Evolutionary conservation across 1,140 invertebrate genomes (phyloP), one percentile per base, ranked within the genome.

Genomic region (Lucilia sericata): DNA sequence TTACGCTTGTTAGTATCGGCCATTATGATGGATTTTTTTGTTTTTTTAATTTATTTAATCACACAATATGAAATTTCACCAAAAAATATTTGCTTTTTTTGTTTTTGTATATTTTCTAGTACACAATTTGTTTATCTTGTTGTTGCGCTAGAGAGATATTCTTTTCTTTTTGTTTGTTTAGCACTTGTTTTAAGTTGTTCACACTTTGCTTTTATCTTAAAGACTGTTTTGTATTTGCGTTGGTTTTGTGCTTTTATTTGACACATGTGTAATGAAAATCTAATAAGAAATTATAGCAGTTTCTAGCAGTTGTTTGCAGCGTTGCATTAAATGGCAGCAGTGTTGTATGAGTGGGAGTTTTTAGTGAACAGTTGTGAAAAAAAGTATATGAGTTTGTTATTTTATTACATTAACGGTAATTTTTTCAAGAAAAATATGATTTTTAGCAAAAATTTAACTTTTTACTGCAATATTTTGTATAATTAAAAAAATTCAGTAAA

Each of bases 1-100:
- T 97, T 96, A 88, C 96, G 94, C 91, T 96, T 96, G 89, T 95
- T 95, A 92, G 95, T 93, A 91, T 95, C 94, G 91, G 95, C 94
- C 95, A 95, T 95, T 93, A 93, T 92, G 91, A 86, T 84, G 25
- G 42, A 42, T 86, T 84, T 17, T 86, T 51, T 84, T n/a, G 76
- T 76, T 82, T 82, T 3, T 82, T 25, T 82, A 17, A 34, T 36
- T 65, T 34, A 30, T 17, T 76, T 13, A 42, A 76, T 19, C 13
- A 42, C 25, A 19, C 19, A 19, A 25, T 55, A 55, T 36, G 21
- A 60, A 82, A 14, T 82, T 82, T 65, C 30, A 47, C 10, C 51
- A 81, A 81, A 14, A 60, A 34, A 82, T 19, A 36, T 14, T 82
- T 65, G 51, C 7, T 55, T 65, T 82, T 17, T 49, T 60, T 60